phyloP scores from a whole-genome alignment of 2,113 vertebrate genomes.

The Diglossa brunneiventris region DNA sequence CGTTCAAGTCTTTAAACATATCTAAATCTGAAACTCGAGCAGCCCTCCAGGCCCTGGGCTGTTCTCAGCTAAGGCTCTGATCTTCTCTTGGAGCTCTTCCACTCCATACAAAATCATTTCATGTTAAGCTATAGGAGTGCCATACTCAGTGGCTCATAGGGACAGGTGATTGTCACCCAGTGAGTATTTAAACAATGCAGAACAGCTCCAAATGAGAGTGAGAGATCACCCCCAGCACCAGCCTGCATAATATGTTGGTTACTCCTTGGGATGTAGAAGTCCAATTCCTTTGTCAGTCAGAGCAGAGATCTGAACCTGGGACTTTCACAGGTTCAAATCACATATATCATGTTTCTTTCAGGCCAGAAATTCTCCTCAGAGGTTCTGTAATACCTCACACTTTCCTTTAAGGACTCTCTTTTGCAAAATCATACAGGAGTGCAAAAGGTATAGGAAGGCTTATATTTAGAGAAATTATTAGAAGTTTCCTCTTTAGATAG shows the following conservation, averaged over 20 bases:
- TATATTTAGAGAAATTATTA: not conserved
- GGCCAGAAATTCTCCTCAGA: not conserved
- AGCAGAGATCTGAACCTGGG: not conserved
- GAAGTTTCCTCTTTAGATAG: not conserved
- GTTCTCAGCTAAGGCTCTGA: not conserved
- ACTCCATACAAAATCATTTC: not conserved
- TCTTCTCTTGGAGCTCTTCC: not conserved
- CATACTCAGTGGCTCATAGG: not conserved
- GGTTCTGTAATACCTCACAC: not conserved
- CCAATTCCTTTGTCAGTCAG: not conserved
- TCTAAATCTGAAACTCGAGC: not conserved
- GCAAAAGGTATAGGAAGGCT: not conserved
- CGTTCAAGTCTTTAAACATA: not conserved
- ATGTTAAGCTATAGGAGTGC: not conserved
- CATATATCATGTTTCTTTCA: not conserved
- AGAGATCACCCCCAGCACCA: not conserved
- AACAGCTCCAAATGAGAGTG: not conserved
- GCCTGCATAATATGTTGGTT: not conserved
- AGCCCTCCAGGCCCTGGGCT: not conserved
- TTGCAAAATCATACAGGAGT: not conserved
- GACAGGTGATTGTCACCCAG: not conserved
- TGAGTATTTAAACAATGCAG: not conserved
- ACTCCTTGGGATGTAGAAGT: not conserved
- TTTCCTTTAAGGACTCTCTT: not conserved
- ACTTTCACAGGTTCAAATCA: not conserved